Percentiles rank a stretch among this genome's conserved stretches.
phyloP scores from a whole-genome alignment of 2,113 vertebrate species.

The Hassar affinis region DNA sequence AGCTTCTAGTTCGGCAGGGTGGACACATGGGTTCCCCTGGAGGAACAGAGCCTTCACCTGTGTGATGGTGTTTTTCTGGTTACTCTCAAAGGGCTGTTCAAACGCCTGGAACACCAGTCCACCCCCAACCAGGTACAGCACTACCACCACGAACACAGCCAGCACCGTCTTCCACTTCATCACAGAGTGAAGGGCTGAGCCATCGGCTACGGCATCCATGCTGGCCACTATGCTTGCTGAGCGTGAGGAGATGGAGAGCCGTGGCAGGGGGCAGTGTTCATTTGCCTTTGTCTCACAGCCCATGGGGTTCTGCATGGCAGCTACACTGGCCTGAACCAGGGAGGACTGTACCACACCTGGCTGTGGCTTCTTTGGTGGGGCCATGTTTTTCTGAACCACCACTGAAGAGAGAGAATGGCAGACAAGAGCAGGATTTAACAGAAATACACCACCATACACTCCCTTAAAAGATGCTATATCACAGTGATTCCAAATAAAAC shows the following conservation, averaged over 20 bases:
- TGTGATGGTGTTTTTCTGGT: slow-evolving; percentile 86
- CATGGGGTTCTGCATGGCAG: slow-evolving; percentile 74
- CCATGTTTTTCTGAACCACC: slow-evolving; percentile 83
- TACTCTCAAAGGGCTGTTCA: slow-evolving; percentile 90
- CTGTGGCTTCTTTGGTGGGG: slow-evolving; percentile 70
- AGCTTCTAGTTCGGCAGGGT: slow-evolving; percentile 81
- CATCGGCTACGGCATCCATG: slow-evolving; percentile 80
- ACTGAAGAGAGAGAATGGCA: slow-evolving; percentile 67
- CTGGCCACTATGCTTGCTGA: slow-evolving; percentile 82
- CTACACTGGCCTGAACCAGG: slow-evolving; percentile 72
- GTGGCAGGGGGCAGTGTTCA: slow-evolving; percentile 76
- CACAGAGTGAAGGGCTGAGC: slow-evolving; percentile 81
- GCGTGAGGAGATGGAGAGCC: slow-evolving; percentile 82
- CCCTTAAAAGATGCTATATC: too few relatives aligned
- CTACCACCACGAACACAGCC: slow-evolving; percentile 90
- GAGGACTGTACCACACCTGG: slow-evolving; percentile 68
- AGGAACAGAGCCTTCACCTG: slow-evolving; percentile 88
- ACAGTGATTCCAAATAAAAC: neutral
- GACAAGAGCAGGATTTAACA: slow-evolving; percentile 33
- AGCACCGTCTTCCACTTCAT: slow-evolving; percentile 98
- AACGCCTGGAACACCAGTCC: slow-evolving; percentile 87
- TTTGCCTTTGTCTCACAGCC: slow-evolving; percentile 78
- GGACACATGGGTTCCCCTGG: slow-evolving; percentile 82
- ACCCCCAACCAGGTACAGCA: slow-evolving; percentile 87
- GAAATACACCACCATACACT: neutral